A percentile compares a stretch with the other conserved stretches of the same genome.
These are phyloP conservation scores for Drosophila nasuta DNA, from an alignment of 1,140 invertebrate species.

Conservation along the genomic window DNA sequence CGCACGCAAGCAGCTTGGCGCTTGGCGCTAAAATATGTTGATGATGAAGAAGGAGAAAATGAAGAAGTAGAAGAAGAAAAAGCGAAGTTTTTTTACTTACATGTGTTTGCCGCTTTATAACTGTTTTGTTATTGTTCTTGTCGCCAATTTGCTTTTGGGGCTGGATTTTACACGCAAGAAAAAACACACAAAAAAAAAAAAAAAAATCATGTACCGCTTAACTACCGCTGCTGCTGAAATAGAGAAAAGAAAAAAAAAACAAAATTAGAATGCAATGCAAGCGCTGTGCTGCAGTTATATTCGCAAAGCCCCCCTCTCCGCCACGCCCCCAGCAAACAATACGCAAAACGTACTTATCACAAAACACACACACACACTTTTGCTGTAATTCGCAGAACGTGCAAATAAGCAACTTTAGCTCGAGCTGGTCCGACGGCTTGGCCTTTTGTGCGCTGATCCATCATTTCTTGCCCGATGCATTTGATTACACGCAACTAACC, in stretches of 20 bases:
- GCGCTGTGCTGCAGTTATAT: conserved; percentile 7
- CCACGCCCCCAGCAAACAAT: background rate
- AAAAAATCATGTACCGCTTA: conserved; percentile 1
- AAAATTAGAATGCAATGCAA: background rate
- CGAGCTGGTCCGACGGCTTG: conserved; percentile 97
- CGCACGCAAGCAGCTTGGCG: conserved; percentile 38
- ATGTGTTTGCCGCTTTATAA: conserved; percentile 38
- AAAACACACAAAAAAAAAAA: too few relatives aligned
- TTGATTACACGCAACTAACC: conserved; percentile 95
- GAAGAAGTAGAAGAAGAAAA: conserved; percentile 3
- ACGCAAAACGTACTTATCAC: conserved; percentile 5
- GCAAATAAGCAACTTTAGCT: conserved; percentile 98
- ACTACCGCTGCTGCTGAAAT: conserved; percentile 4
- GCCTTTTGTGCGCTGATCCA: conserved; percentile 98
- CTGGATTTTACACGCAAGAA: conserved; percentile 41
- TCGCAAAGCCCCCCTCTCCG: background rate
- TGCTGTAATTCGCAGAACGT: conserved; percentile 88
- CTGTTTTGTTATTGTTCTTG: conserved; percentile 50
- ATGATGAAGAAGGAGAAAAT: conserved; percentile 6
- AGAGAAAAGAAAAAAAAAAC: conserved; percentile 7
- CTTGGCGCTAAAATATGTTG: conserved; percentile 1
- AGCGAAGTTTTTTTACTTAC: conserved; percentile 17
- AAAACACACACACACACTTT: conserved; percentile 9
- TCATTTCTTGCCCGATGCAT: conserved; percentile 97
- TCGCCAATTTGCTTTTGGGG: conserved; percentile 35